These are phyloP conservation scores for Pollenia amentaria DNA, from an alignment of 2,888 invertebrate genomes.

Conservation along the genomic window DNA sequence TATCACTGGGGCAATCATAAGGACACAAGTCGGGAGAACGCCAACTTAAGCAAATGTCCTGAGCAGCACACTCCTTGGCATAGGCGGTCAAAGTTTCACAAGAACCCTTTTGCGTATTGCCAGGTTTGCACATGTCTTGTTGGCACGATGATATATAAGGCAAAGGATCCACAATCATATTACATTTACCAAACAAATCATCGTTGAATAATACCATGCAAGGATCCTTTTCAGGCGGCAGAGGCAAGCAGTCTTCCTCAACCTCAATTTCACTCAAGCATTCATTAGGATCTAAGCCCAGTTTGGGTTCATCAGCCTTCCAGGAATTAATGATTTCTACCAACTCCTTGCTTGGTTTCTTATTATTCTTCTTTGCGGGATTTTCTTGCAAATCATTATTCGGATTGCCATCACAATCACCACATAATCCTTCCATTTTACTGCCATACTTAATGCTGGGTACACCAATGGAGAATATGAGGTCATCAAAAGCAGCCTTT, in stretches of 20 bases:
- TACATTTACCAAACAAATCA: constrained; percentile 88
- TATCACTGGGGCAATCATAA: constrained; percentile 85
- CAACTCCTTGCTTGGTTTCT: constrained; percentile 75
- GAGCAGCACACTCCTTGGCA: constrained; percentile 89
- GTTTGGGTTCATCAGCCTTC: constrained; percentile 85
- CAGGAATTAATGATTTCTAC: constrained; percentile 86
- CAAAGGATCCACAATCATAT: constrained; percentile 89
- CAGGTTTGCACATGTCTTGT: constrained; percentile 87
- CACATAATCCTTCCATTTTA: constrained; percentile 92
- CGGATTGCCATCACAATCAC: constrained; percentile 88
- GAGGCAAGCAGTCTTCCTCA: constrained; percentile 85
- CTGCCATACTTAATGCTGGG: constrained; percentile 91
- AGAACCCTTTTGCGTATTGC: constrained; percentile 86
- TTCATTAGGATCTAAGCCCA: constrained; percentile 85
- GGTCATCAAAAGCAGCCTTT: constrained; percentile 83
- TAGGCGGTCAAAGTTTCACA: constrained; percentile 90
- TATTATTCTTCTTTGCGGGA: constrained; percentile 83
- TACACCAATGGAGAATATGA: constrained; percentile 87
- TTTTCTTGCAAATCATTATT: constrained; percentile 86
- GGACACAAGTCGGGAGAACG: constrained; percentile 88
- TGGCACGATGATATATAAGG: constrained; percentile 89
- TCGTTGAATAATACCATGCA: constrained; percentile 88
- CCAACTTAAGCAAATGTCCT: constrained; percentile 92
- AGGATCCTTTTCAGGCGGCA: constrained; percentile 88
- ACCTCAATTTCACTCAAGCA: constrained; percentile 85